phyloP scores from a whole-genome alignment of 1,140 invertebrate species.

The Brachionus sp. region DNA sequence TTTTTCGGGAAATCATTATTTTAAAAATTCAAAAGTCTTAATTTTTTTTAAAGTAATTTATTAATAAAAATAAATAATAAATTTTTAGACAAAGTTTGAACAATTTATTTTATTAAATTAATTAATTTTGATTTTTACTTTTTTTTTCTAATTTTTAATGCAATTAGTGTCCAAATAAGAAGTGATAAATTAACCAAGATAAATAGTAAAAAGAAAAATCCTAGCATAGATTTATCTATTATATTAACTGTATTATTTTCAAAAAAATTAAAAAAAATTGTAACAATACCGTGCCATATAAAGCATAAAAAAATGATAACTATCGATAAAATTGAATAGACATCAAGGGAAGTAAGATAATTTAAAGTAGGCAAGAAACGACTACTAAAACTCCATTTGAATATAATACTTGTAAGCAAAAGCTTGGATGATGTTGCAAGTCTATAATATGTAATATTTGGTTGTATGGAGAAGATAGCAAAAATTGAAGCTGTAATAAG shows the following conservation, averaged over 20 bases:
- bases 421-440: slow-evolving; percentile 56
- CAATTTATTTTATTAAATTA: too few species aligned
- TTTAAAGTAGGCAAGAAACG: slow-evolving; percentile 57
- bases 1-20: too few species aligned
- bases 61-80: too few species aligned
- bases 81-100: too few species aligned
- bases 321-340: not conserved
- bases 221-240: not conserved
- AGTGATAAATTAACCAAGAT: not conserved
- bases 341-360: slow-evolving; percentile 51
- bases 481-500: slow-evolving; percentile 57
- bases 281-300: not conserved
- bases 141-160: not conserved
- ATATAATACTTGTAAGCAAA: slow-evolving; percentile 54
- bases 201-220: not conserved
- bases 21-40: too few species aligned
- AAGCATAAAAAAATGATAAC: not conserved
- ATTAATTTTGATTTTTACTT: too few species aligned
- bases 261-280: not conserved
- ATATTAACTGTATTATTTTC: not conserved
- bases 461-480: slow-evolving; percentile 59
- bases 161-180: not conserved
- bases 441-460: slow-evolving; percentile 54
- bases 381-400: slow-evolving; percentile 57
- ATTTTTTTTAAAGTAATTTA: too few species aligned